phyloP scores from a whole-genome alignment of 1,140 invertebrate genomes.

The Xylocopa sonorina region DNA sequence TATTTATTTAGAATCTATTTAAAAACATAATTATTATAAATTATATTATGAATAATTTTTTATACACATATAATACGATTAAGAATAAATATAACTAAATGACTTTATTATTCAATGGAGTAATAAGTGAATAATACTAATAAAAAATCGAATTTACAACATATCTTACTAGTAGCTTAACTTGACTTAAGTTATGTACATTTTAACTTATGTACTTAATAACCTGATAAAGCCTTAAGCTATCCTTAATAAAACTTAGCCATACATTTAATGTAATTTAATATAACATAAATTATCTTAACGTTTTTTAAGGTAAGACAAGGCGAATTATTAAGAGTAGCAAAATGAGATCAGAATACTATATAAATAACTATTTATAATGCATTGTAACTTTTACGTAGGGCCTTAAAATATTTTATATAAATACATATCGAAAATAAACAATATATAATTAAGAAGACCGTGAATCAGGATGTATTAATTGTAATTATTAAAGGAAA shows the following conservation, averaged over 20 bases:
- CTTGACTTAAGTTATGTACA: slow-evolving; percentile 71
- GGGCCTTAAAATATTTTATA: slow-evolving; percentile 46
- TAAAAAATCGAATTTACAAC: slow-evolving; percentile 49
- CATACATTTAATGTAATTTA: slow-evolving; percentile 52
- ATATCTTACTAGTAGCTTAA: slow-evolving; percentile 63
- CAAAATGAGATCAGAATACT: slow-evolving; percentile 42
- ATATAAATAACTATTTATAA: slow-evolving; percentile 53
- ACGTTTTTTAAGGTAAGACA: slow-evolving; percentile 54
- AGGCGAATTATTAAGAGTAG: slow-evolving; percentile 41
- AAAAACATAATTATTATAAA: slow-evolving; percentile 18
- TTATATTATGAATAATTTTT: slow-evolving; percentile 23
- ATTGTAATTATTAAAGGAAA: slow-evolving; percentile 57
- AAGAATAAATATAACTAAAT: slow-evolving; percentile 60
- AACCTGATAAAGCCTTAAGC: slow-evolving; percentile 73
- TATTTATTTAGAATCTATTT: slow-evolving; percentile 45
- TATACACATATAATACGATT: slow-evolving; percentile 33
- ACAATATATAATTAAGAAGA: slow-evolving; percentile 51
- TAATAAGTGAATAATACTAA: slow-evolving; percentile 44
- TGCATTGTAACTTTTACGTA: slow-evolving; percentile 50
- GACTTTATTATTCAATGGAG: slow-evolving; percentile 42
- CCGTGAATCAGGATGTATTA: slow-evolving; percentile 44
- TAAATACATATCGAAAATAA: slow-evolving; percentile 52
- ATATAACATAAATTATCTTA: slow-evolving; percentile 59
- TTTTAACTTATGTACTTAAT: slow-evolving; percentile 71
- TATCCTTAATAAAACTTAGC: slow-evolving; percentile 74